Conservation (phyloP, 2,888 invertebrate species). For the Flexamia atlantica region DNA sequence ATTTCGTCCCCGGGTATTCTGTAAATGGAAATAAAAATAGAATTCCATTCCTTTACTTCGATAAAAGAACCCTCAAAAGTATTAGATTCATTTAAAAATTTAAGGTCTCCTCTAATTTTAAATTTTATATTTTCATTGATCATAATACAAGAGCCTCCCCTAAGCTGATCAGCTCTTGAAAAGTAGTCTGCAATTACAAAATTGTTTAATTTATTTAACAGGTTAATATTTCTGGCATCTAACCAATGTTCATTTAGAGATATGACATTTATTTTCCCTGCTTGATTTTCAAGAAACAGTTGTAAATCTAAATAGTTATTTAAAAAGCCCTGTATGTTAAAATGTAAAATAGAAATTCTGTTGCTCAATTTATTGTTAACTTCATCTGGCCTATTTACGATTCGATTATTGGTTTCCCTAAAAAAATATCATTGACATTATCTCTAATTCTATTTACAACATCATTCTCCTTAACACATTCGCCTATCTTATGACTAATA, state of each 20-base stretch:
- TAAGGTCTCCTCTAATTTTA: constrained; percentile 5
- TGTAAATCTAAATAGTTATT: too few relatives aligned
- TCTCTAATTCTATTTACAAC: too few relatives aligned
- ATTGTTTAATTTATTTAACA: too few relatives aligned
- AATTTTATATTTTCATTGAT: not conserved
- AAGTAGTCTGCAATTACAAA: not conserved
- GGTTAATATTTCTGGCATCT: not conserved
- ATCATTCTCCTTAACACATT: too few relatives aligned
- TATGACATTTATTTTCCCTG: not conserved
- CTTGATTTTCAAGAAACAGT: not conserved
- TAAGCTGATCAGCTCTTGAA: not conserved
- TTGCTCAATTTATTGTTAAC: not conserved
- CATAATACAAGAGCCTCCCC: too few relatives aligned
- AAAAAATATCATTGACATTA: too few relatives aligned
- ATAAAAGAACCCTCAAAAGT: constrained; percentile 23
- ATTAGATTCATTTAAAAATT: not conserved
- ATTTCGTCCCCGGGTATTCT: not conserved
- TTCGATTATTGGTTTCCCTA: too few relatives aligned
- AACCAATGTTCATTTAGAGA: constrained; percentile 4
- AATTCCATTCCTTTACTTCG: not conserved
- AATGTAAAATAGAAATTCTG: not conserved
- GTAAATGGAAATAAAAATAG: not conserved
- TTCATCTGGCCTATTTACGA: too few relatives aligned
- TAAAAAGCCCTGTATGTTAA: not conserved
- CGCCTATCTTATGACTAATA: too few relatives aligned